Percentiles rank a stretch among this genome's conserved stretches.
phyloP scores from a whole-genome alignment of 2,797 vertebrate species.

The Platyrinchus mystaceus region DNA sequence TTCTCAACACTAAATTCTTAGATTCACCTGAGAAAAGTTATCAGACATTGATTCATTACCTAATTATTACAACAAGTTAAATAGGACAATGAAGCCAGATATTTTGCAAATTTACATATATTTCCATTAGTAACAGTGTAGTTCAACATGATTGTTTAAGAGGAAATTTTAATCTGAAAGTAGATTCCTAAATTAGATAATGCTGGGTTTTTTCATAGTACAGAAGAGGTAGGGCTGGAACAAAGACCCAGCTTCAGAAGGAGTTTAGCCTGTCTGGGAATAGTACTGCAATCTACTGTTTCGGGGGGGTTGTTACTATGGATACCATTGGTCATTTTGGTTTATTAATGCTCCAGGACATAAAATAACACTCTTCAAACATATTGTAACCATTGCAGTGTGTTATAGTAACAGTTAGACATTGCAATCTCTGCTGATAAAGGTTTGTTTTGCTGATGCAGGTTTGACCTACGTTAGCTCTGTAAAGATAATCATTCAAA shows the following conservation, averaged over 20 bases:
- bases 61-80: not conserved
- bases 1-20: not conserved
- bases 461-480: slow-evolving; percentile 19
- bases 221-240: not conserved
- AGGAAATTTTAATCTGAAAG: not conserved
- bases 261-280: not conserved
- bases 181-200: not conserved
- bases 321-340: not conserved
- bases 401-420: slow-evolving; percentile 12
- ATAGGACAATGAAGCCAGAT: not conserved
- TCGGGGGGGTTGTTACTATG: slow-evolving; percentile 23
- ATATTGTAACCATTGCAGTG: not conserved
- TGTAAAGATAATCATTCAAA: slow-evolving; percentile 23
- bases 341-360: slow-evolving; percentile 21
- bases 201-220: fast-evolving
- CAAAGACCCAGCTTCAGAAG: not conserved
- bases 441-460: not conserved
- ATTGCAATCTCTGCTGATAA: not conserved
- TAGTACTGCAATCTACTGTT: not conserved
- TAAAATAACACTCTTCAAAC: slow-evolving; percentile 5
- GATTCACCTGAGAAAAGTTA: not conserved
- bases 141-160: not conserved
- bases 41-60: not conserved
- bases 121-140: not conserved
- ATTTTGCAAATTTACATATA: not conserved